phyloP scores from a whole-genome alignment of 2,888 invertebrate genomes.

The Invenusta paracnida region DNA sequence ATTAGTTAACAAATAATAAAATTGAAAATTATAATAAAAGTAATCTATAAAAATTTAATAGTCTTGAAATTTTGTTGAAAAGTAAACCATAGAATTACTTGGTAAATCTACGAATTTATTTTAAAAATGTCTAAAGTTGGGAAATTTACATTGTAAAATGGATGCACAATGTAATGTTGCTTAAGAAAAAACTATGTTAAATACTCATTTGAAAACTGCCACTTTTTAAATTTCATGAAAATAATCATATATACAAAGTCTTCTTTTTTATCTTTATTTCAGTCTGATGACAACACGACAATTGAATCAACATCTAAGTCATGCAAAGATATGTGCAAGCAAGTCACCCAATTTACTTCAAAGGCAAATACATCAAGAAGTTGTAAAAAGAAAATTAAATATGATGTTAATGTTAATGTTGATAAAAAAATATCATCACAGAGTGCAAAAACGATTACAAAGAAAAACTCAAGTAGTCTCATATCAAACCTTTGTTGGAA shows the following conservation, averaged over 20 bases:
- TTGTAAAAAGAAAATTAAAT: not conserved
- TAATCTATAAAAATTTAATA: not conserved
- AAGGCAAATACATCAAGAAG: not conserved
- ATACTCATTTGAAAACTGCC: not conserved
- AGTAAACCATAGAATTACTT: not conserved
- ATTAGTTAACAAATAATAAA: no score
- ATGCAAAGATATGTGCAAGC: not conserved
- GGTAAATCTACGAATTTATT: not conserved
- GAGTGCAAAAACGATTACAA: not conserved
- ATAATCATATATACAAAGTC: not conserved
- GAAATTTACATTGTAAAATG: not conserved
- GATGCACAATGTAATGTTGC: not conserved
- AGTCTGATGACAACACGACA: not conserved
- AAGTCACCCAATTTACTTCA: not conserved
- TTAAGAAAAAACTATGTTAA: not conserved
- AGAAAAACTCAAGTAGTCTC: not conserved
- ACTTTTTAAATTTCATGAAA: not conserved
- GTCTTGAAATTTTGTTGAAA: not conserved
- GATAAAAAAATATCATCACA: not conserved
- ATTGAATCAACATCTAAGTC: not conserved
- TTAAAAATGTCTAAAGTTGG: not conserved
- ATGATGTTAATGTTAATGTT: no score
- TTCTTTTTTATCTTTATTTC: not conserved
- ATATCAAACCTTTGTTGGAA: not conserved
- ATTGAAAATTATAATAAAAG: not conserved